These are phyloP conservation scores for Nasonovia ribisnigri DNA, from an alignment of 2,888 invertebrate genomes.

Conservation along the genomic window DNA sequence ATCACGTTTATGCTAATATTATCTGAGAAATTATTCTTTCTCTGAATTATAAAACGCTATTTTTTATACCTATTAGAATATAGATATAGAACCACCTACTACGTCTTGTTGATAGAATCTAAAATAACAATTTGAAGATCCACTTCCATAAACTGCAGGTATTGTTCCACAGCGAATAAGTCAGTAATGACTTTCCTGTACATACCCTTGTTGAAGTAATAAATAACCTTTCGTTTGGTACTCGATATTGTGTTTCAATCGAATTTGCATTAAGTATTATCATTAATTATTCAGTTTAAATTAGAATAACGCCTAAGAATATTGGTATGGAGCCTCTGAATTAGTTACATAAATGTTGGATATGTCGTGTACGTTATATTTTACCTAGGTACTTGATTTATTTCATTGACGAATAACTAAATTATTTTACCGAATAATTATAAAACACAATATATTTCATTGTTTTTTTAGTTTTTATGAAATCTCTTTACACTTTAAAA, in stretches of 20 bases:
- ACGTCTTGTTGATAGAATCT: not conserved
- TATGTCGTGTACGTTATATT: not conserved
- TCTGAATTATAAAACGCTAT: not conserved
- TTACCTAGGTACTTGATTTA: not conserved
- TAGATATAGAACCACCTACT: not conserved
- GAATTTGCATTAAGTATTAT: constrained; percentile 11
- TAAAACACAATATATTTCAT: not conserved
- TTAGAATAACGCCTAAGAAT: not conserved
- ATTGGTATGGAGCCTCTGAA: not conserved
- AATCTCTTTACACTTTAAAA: not conserved
- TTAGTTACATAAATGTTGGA: not conserved
- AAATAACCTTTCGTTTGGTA: constrained; percentile 1
- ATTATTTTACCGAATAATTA: not conserved
- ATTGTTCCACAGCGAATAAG: not conserved
- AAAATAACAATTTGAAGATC: not conserved
- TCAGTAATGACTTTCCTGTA: not conserved
- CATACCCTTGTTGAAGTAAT: not conserved
- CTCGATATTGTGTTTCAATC: not conserved
- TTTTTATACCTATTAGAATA: not conserved
- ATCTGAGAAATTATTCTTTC: not conserved
- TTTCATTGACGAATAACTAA: not conserved
- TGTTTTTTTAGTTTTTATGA: not conserved
- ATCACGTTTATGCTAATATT: not conserved
- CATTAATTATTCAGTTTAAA: constrained; percentile 10
- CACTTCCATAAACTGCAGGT: constrained; percentile 19